phyloP scores from a whole-genome alignment of 2,797 vertebrate genomes.

The Macropodus opercularis region DNA sequence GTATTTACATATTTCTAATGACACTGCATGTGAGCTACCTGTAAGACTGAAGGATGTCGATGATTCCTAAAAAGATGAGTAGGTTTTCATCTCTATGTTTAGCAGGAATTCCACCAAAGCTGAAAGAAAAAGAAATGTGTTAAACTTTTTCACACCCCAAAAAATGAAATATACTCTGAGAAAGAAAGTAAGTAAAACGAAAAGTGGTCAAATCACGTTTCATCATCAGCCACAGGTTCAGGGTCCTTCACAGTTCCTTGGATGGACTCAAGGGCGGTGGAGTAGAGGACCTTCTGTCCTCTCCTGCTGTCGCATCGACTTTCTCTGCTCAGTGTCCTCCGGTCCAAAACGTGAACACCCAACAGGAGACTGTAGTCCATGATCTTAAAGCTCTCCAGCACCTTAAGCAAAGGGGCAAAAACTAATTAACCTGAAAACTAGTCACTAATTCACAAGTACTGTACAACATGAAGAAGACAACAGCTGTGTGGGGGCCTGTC shows the following conservation, averaged over 20 bases:
- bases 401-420: constrained; percentile 79
- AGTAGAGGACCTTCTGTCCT: constrained; percentile 93
- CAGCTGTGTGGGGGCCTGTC: too few species aligned
- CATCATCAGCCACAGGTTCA: constrained; percentile 82
- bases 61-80: constrained; percentile 95
- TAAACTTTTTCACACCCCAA: neutral
- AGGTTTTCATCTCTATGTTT: constrained; percentile 93
- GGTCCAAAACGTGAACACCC: constrained; percentile 78
- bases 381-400: constrained; percentile 97
- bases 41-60: constrained; percentile 96
- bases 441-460: too few species aligned
- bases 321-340: constrained; percentile 76
- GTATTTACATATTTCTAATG: too few species aligned
- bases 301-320: constrained; percentile 84
- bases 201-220: constrained; percentile 83
- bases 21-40: too few species aligned
- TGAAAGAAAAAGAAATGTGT: constrained; percentile 61
- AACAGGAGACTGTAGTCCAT: constrained; percentile 95
- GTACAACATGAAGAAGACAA: too few species aligned
- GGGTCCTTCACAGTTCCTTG: constrained; percentile 88
- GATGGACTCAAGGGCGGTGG: constrained; percentile 96
- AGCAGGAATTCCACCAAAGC: constrained; percentile 95
- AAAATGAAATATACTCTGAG: neutral
- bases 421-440: neutral
- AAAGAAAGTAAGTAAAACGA: accelerated